These are phyloP conservation scores for Nesidiocoris tenuis DNA, from an alignment of 2,888 invertebrate genomes.

Conservation along the genomic window DNA sequence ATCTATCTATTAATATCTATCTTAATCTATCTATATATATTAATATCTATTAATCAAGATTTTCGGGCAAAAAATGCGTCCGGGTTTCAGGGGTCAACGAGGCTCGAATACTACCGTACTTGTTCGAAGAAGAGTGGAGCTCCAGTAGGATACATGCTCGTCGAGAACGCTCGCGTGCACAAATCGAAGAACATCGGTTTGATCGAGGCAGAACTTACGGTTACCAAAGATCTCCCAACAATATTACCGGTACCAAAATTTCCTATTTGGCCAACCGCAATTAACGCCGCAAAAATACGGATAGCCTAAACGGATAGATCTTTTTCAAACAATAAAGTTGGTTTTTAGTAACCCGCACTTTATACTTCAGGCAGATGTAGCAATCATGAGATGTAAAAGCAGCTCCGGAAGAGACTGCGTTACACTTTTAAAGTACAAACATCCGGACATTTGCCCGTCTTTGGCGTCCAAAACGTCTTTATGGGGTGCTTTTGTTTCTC, in stretches of 20 bases:
- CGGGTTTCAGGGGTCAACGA: background rate
- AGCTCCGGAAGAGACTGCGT: slow-evolving; percentile 5
- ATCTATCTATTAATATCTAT: too few species aligned
- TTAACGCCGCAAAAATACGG: too few species aligned
- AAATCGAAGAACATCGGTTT: slow-evolving; percentile 7
- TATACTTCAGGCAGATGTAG: slow-evolving; percentile 20
- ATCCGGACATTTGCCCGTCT: slow-evolving; percentile 3
- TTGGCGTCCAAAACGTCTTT: slow-evolving; percentile 5
- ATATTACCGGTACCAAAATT: background rate
- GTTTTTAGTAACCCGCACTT: too few species aligned
- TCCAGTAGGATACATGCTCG: background rate
- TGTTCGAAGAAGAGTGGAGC: slow-evolving; percentile 1
- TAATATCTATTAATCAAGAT: too few species aligned
- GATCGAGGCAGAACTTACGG: background rate
- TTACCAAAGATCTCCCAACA: slow-evolving; percentile 1
- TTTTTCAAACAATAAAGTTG: too few species aligned
- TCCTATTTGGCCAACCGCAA: background rate
- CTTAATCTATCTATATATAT: too few species aligned
- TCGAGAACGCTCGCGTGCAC: slow-evolving; percentile 3
- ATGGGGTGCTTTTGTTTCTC: slow-evolving; percentile 1
- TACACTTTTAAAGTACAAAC: slow-evolving; percentile 5
- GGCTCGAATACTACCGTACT: background rate
- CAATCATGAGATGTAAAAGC: slow-evolving; percentile 16
- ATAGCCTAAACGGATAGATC: too few species aligned
- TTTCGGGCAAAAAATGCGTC: too few species aligned